Base-by-base conservation (phyloP, 2,888 invertebrate genomes). In the Ornithoptera alexandrae region DNA sequence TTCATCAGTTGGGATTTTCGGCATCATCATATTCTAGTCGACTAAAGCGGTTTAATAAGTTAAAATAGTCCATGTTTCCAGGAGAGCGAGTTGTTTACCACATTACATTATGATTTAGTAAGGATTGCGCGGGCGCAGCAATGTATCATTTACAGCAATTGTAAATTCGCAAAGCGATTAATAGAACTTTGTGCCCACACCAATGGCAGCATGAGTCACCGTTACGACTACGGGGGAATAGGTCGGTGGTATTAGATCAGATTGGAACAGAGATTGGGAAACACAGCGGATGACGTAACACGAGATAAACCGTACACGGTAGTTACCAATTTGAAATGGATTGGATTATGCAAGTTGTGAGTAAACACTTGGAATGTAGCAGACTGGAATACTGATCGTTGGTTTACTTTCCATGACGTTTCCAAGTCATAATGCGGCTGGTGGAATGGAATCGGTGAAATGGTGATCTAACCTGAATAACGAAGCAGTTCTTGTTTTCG, bases 391-490 rank as follows among this genome's bases (percentile, higher is more conserved):
- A 84, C 80, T 81, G 81, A 84, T 82, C 69, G 73, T 70, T 64
- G 67, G 63, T 66, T 79, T 79, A 79, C 74, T 78, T 82, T 79
- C 77, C 78, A 76, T 70, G 73, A 67, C 69, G 71, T 71, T 67
- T 73, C 67, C 67, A 69, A 74, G 74, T 73, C 73, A 65, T 68
- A 72, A 72, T 72, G 75, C 79, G 2, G 46, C 30, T 30, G 76
- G 81, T 75, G 77, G 80, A 70, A 82, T 75, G 74, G 73, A 79
- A 71, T 74, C 74, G 67, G 79, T 77, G 75, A 81, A 82, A 84
- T 80, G 77, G 74, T 79, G 75, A 80, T 81, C 72, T 75, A 72
- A 58, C 70, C 71, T 80, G 84, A 86, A 85, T 85, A 83, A 80
- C 77, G 77, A 87, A 82, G 65, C 74, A 80, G 76, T 71, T 73